Percentiles rank a stretch among this genome's conserved stretches.
Evolutionary conservation across 2,888 invertebrate genomes (phyloP).

Genomic region (Chloromyia formosa): DNA sequence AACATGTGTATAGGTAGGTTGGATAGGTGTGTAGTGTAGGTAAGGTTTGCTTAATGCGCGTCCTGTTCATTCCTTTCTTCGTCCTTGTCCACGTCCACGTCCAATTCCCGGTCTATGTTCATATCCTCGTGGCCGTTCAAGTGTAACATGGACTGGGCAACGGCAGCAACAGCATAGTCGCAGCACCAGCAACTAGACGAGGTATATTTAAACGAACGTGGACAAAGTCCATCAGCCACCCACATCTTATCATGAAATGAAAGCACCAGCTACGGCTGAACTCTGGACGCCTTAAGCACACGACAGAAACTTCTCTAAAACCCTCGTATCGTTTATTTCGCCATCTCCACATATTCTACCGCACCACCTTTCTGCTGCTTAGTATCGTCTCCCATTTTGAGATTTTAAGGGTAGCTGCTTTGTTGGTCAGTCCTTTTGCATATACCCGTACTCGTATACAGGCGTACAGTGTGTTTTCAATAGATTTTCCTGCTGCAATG

Average conservation of each 20-base stretch:
- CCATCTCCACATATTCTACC: constrained; percentile 32
- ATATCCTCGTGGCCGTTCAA: constrained; percentile 17
- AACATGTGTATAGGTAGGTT: constrained; percentile 46
- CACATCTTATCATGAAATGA: constrained; percentile 53
- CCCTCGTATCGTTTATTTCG: constrained; percentile 31
- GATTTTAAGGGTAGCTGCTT: constrained; percentile 38
- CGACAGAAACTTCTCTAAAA: constrained; percentile 46
- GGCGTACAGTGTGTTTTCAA: constrained; percentile 6
- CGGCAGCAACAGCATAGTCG: too few relatives aligned
- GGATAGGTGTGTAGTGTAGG: constrained; percentile 20
- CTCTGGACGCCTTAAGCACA: constrained; percentile 53
- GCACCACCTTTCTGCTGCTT: constrained; percentile 9
- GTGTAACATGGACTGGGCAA: constrained; percentile 16
- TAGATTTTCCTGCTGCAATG: background rate
- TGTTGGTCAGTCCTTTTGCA: constrained; percentile 35
- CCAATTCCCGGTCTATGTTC: constrained; percentile 6
- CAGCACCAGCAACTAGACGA: background rate
- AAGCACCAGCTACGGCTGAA: constrained; percentile 44
- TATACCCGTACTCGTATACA: background rate
- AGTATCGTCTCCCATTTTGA: constrained; percentile 23
- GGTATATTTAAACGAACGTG: constrained; percentile 48
- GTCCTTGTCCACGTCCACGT: constrained; percentile 32
- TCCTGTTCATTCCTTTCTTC: constrained; percentile 29
- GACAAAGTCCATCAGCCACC: constrained; percentile 52
- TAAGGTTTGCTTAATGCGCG: constrained; percentile 42